These are phyloP conservation scores for Laterallus jamaicensis DNA, from an alignment of 2,113 vertebrate species.

Conservation along the genomic window DNA sequence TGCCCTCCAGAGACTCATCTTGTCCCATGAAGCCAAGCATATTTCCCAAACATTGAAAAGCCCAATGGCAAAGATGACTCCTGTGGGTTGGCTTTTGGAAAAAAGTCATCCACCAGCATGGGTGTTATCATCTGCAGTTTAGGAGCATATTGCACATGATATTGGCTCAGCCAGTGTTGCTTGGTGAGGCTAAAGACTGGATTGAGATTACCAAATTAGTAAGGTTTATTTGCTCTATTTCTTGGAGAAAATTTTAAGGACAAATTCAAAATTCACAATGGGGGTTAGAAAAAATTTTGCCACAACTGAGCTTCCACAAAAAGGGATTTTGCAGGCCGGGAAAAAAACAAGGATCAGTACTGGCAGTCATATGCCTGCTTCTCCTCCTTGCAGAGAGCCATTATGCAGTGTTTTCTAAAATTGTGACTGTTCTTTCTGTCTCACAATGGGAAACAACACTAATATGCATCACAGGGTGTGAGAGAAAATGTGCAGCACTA, in stretches of 20 bases:
- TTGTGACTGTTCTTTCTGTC: constrained; percentile 35
- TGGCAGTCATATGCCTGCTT: background rate
- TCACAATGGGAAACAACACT: constrained; percentile 42
- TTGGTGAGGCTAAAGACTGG: background rate
- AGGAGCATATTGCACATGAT: accelerated
- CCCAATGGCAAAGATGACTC: background rate
- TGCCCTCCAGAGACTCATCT: background rate
- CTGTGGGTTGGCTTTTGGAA: background rate
- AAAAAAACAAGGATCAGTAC: background rate
- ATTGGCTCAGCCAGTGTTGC: background rate
- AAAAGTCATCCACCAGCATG: background rate
- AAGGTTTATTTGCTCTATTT: background rate
- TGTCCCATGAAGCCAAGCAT: background rate
- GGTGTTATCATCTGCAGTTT: background rate
- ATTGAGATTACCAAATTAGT: background rate
- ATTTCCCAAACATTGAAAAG: background rate
- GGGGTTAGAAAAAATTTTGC: background rate
- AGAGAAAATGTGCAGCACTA: background rate
- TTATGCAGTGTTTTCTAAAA: constrained; percentile 47
- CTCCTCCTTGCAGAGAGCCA: background rate
- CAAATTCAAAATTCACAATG: background rate
- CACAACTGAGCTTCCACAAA: background rate
- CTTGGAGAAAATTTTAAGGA: background rate
- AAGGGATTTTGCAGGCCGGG: background rate
- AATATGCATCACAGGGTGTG: constrained; percentile 42